phyloP scores from a whole-genome alignment of 2,888 invertebrate species.

The Cylindroiulus punctatus region DNA sequence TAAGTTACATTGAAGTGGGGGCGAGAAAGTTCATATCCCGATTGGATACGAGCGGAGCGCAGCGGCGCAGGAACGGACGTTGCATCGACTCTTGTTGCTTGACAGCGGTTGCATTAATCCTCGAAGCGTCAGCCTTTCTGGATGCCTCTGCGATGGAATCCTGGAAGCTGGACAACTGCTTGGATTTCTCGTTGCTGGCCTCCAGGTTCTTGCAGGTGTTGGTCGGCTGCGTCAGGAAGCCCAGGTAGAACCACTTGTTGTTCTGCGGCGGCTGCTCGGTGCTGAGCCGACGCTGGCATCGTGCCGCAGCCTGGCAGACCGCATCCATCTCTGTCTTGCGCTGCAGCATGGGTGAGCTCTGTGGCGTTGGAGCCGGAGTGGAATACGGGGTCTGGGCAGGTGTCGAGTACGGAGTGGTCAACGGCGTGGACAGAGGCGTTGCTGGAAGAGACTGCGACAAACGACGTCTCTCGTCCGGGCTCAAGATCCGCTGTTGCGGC shows the following conservation, averaged over 20 bases:
- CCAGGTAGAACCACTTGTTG: conserved; percentile 51
- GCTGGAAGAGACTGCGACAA: conserved; percentile 31
- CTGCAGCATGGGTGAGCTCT: conserved; percentile 24
- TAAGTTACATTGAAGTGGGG: conserved; percentile 52
- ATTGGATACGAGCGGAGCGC: conserved; percentile 42
- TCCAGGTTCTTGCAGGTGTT: background rate
- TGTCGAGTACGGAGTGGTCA: conserved; percentile 43
- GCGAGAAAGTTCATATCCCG: conserved; percentile 51
- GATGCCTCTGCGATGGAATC: background rate
- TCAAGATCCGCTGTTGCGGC: background rate
- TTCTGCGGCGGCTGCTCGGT: conserved; percentile 36
- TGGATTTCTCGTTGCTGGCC: background rate
- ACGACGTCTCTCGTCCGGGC: conserved; percentile 3
- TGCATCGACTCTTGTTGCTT: background rate
- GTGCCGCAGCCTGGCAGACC: conserved; percentile 8
- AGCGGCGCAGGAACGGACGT: background rate
- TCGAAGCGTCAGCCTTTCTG: background rate
- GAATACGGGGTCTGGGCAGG: conserved; percentile 22
- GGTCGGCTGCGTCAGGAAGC: background rate
- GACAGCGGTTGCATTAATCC: background rate
- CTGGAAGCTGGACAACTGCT: background rate
- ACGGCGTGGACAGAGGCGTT: conserved; percentile 41
- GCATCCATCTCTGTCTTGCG: conserved; percentile 48
- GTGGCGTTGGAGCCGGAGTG: conserved; percentile 47
- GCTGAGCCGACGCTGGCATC: background rate